These are phyloP conservation scores for Seira sanloemensis DNA, from an alignment of 2,888 invertebrate species.

Conservation along the genomic window DNA sequence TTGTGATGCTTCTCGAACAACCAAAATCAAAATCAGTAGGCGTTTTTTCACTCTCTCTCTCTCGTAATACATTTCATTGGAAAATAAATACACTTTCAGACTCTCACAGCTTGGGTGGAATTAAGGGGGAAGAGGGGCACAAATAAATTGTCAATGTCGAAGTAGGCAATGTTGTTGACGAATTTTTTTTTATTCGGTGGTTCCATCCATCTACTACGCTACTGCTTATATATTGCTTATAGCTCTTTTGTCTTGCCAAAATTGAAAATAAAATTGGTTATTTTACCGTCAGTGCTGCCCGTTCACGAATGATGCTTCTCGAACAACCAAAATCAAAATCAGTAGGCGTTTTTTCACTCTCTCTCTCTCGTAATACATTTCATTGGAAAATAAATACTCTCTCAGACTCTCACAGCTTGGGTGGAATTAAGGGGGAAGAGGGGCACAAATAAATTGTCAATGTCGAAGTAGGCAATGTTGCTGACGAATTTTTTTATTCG, in stretches of 20 bases:
- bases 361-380: neutral
- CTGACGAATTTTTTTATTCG: neutral
- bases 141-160: neutral
- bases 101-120: neutral
- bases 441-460: neutral
- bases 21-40: neutral
- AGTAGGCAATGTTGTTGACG: neutral
- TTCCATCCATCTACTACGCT: no score
- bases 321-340: neutral
- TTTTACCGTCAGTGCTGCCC: neutral
- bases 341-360: neutral
- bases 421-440: neutral
- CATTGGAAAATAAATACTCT: neutral
- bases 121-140: neutral
- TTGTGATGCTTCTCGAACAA: neutral
- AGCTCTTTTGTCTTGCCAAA: neutral
- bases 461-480: neutral
- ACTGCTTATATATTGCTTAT: no score
- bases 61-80: neutral
- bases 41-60: neutral
- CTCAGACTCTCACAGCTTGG: neutral
- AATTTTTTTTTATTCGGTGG: neutral
- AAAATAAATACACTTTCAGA: neutral
- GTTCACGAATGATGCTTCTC: neutral
- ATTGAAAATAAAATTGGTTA: neutral